A percentile compares a stretch with the other conserved stretches of the same genome.
These are phyloP conservation scores for Limenitis camilla DNA, from an alignment of 2,888 invertebrate genomes.

Conservation along the genomic window DNA sequence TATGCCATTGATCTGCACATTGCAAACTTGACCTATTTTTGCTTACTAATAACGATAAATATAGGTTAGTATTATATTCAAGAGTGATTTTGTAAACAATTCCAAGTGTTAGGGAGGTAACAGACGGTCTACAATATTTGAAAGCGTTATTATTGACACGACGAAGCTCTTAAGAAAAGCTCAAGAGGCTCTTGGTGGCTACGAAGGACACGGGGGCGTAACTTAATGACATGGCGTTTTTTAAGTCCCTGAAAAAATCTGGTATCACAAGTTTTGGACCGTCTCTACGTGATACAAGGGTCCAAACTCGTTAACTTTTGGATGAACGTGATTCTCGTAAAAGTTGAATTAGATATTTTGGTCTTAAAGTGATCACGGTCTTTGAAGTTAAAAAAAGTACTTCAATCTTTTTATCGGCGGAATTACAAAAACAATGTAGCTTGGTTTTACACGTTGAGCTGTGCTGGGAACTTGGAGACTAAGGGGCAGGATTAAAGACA, in stretches of 20 bases:
- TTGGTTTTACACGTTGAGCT: too few species aligned
- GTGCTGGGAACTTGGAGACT: too few species aligned
- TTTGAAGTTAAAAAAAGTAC: not conserved
- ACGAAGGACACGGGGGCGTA: conserved; percentile 24
- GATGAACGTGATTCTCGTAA: not conserved
- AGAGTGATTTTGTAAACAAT: conserved; percentile 2
- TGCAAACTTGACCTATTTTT: too few species aligned
- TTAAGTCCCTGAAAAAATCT: conserved; percentile 21
- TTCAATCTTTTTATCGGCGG: too few species aligned
- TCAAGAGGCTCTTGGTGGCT: conserved; percentile 17
- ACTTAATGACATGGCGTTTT: conserved; percentile 28
- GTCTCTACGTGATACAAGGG: not conserved
- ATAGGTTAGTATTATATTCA: not conserved
- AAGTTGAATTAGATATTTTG: not conserved
- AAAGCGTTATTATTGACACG: conserved; percentile 32
- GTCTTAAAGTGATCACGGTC: too few species aligned
- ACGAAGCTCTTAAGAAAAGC: conserved; percentile 27
- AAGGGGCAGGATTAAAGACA: too few species aligned
- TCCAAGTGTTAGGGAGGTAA: conserved; percentile 19
- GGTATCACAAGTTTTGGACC: conserved; percentile 13
- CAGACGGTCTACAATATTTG: conserved; percentile 24
- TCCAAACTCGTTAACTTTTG: not conserved
- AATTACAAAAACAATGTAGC: too few species aligned
- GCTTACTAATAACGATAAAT: not conserved
- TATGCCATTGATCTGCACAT: too few species aligned